These are phyloP conservation scores for Prionailurus viverrinus DNA, from an alignment of 2,113 vertebrate genomes.

Conservation along the genomic window DNA sequence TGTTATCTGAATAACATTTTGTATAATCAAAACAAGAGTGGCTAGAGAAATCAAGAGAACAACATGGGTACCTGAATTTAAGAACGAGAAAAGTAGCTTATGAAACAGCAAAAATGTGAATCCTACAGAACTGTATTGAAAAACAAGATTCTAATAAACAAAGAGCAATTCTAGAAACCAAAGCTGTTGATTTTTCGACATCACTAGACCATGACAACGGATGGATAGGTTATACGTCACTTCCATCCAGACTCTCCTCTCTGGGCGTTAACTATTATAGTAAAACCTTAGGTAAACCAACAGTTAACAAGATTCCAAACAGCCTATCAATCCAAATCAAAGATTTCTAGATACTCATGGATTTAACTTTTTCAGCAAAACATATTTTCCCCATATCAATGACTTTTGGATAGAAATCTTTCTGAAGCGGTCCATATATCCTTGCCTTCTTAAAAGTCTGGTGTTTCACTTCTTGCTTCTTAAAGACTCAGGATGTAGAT, in stretches of 20 bases:
- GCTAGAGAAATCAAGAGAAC: conserved; percentile 50
- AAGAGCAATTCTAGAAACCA: background rate
- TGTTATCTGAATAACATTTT: background rate
- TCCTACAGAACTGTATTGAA: background rate
- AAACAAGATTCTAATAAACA: background rate
- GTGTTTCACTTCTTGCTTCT: background rate
- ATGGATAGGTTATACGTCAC: background rate
- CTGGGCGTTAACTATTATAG: background rate
- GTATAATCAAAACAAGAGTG: conserved; percentile 71
- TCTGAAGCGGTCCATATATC: background rate
- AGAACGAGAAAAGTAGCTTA: background rate
- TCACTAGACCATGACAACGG: background rate
- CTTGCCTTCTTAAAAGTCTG: background rate
- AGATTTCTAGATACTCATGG: background rate
- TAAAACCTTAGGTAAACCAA: background rate
- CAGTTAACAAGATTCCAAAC: background rate
- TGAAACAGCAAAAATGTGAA: background rate
- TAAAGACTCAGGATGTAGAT: background rate
- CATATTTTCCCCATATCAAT: background rate
- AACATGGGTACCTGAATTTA: background rate
- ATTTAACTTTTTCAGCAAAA: background rate
- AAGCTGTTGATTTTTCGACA: background rate
- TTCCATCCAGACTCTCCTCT: background rate
- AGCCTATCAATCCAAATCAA: background rate
- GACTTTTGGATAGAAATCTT: background rate